Conservation (phyloP, 2,797 vertebrate genomes). For the Alcedo atthis region DNA sequence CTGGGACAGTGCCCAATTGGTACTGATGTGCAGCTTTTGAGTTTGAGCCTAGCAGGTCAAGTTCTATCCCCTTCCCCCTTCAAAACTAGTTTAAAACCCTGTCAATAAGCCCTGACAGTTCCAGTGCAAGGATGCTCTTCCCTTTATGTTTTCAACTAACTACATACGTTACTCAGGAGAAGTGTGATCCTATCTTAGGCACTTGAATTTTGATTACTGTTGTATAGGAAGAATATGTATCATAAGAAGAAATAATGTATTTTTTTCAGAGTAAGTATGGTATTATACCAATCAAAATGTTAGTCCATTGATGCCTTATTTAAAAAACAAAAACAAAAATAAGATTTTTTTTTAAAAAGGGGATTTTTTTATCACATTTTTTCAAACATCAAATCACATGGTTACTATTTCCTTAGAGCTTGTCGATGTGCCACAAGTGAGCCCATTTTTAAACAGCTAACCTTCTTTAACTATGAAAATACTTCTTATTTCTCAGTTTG, state of each 20-base stretch:
- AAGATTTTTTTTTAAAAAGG: fast-evolving
- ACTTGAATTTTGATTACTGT: neutral
- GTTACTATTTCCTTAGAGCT: neutral
- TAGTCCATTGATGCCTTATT: neutral
- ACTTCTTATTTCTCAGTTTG: neutral
- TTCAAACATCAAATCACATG: neutral
- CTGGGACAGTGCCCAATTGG: too few relatives aligned
- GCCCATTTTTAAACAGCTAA: neutral
- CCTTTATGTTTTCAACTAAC: neutral
- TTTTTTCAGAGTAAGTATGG: neutral
- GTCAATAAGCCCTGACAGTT: too few relatives aligned
- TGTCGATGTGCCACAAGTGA: neutral
- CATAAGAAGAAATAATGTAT: neutral
- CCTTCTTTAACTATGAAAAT: neutral
- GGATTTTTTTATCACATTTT: neutral
- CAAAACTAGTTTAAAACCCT: too few relatives aligned
- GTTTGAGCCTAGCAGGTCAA: too few relatives aligned
- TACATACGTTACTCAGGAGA: neutral
- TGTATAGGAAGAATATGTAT: neutral
- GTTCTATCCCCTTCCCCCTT: too few relatives aligned
- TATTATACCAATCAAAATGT: neutral
- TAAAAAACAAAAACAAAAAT: neutral
- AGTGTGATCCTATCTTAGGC: neutral
- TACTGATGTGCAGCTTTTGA: too few relatives aligned
- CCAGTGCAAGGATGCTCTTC: too few relatives aligned